Conservation (phyloP, 2,113 vertebrate species). For the Paramormyrops kingsleyae region DNA sequence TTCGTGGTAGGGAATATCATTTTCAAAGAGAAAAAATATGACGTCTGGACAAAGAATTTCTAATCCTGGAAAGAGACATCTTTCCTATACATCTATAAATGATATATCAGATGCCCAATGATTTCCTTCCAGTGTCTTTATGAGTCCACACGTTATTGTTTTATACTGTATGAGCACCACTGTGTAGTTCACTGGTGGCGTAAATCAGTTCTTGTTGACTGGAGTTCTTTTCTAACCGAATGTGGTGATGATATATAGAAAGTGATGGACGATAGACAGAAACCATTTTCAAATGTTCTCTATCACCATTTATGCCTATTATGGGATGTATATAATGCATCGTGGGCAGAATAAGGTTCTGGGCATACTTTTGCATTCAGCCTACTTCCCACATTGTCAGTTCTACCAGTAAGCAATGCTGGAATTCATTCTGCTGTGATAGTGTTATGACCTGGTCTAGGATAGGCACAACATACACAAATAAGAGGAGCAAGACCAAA, state of each 20-base stretch:
- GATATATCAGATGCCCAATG: not conserved
- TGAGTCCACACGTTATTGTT: not conserved
- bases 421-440: not conserved
- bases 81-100: not conserved
- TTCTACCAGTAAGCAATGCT: not conserved
- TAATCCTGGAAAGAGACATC: not conserved
- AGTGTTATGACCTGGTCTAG: not conserved
- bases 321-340: not conserved
- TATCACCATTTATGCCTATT: not conserved
- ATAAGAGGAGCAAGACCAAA: not conserved
- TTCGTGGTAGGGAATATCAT: not conserved
- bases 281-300: not conserved
- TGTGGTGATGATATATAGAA: not conserved
- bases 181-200: not conserved
- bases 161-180: not conserved
- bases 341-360: not conserved
- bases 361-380: not conserved
- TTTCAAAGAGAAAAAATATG: not conserved
- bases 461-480: not conserved
- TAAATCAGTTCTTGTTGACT: not conserved
- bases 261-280: not conserved
- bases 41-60: not conserved
- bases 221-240: not conserved
- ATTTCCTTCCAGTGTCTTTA: not conserved
- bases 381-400: not conserved